Evolutionary conservation across 2,888 invertebrate genomes (phyloP), one percentile per base, ranked within the genome.

Genomic region (Corythucha ciliata): DNA sequence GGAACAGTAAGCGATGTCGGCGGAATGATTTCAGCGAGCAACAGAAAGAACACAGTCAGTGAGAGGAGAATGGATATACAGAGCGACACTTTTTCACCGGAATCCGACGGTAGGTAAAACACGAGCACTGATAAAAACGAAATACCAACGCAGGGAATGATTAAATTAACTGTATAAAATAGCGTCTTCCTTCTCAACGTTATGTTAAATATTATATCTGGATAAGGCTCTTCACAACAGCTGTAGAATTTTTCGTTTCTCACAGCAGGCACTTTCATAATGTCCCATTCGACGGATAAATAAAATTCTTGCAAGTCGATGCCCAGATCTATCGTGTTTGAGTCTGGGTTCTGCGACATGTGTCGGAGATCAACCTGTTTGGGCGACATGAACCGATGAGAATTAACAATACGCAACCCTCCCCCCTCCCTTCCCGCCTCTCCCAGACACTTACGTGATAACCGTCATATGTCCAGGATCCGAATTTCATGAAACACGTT

Each of bases 281-380:
- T 91, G 72, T 96, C 96, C 97, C 96, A 97, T 73, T 97, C 96
- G 54, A 94, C 94, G 64, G 92, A 92, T 69, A 92, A 88, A 75
- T 91, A 91, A 70, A 90, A 92, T 70, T 92, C 91, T 64, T 88
- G 87, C 58, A 92, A 75, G 70, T 92, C 91, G 64, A 92, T 91
- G 57, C 91, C 91, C 67, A 89, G 79, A 63, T 84, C 86, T 65
- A 91, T 89, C 64, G 81, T 78, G 69, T 90, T 87, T 52, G 87
- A 88, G 68, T 88, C 88, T 58, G 85, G 83, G 56, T 81, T 79
- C 72, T 91, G 90, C 62, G 83, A 80, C 60, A 90, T 75, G 70
- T 92, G 92, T 65, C 88, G 79, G 62, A 92, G 73, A 68, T 92
- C 91, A 67, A 92, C 87, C 91, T 91, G 74, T n/a, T n/a, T n/a